phyloP scores from a whole-genome alignment of 2,113 vertebrate species.

The Podarcis raffonei region DNA sequence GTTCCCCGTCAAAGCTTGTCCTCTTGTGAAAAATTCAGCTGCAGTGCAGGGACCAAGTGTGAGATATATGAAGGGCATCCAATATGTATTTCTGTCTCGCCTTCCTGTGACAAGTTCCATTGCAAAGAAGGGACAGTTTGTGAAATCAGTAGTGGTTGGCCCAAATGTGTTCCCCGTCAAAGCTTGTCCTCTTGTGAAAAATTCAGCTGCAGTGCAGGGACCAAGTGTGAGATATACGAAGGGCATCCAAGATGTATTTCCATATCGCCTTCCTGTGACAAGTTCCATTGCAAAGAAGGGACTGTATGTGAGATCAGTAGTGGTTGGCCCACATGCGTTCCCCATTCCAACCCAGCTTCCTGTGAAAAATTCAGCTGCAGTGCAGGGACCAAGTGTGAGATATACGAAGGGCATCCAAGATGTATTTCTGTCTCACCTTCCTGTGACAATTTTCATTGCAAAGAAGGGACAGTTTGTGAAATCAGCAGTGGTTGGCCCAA shows the following conservation, averaged over 20 bases:
- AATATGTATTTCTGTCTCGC: neutral
- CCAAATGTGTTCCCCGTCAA: neutral
- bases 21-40: neutral
- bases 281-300: neutral
- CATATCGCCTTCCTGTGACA: neutral
- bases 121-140: neutral
- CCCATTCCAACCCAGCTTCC: neutral
- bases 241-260: neutral
- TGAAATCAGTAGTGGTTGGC: neutral
- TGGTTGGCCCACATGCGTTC: neutral
- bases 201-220: rapidly evolving
- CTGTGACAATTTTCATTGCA: neutral
- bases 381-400: neutral
- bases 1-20: neutral
- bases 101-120: neutral
- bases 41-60: neutral
- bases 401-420: neutral
- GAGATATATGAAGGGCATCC: neutral
- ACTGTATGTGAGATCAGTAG: neutral
- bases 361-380: neutral
- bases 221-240: neutral
- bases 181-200: neutral
- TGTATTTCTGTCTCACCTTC: neutral
- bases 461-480: neutral
- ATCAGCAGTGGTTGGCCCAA: neutral